phyloP scores from a whole-genome alignment of 2,888 invertebrate species.

The Molorchus minor region DNA sequence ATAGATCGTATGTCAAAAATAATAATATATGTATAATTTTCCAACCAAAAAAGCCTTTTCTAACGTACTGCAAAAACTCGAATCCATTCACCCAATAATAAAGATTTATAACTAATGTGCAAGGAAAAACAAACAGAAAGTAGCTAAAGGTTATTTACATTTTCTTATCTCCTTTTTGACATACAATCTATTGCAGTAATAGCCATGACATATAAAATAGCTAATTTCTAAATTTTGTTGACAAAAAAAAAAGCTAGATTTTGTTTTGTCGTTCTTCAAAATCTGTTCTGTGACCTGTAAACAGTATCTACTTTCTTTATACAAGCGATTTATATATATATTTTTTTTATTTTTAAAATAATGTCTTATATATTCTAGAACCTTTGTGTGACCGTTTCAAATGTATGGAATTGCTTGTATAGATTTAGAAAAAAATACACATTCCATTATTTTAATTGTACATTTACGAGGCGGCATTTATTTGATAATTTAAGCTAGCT shows the following conservation, averaged over 20 bases:
- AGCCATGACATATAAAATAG: neutral
- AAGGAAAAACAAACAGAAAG: no score
- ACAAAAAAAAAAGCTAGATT: neutral
- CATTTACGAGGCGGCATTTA: neutral
- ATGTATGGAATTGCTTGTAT: neutral
- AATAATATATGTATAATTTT: no score
- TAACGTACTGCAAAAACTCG: no score
- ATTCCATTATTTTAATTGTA: conserved; percentile 23
- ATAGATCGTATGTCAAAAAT: no score
- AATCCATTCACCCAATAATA: no score
- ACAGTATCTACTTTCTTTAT: neutral
- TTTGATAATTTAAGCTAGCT: conserved; percentile 15
- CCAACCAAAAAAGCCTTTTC: no score
- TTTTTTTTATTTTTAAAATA: neutral
- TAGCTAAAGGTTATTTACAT: no score
- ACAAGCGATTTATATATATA: neutral
- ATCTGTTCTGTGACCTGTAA: neutral
- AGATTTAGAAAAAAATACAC: conserved; percentile 17
- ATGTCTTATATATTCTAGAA: neutral
- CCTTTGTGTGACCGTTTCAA: neutral
- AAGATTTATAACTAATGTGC: no score
- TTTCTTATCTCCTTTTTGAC: no score
- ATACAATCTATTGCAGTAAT: no score
- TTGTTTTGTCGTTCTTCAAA: neutral
- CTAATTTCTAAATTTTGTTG: neutral